A percentile compares a stretch with the other conserved stretches of the same genome.
These are phyloP conservation scores for Ibidorhyncha struthersii DNA, from an alignment of 2,113 vertebrate species.

Conservation along the genomic window DNA sequence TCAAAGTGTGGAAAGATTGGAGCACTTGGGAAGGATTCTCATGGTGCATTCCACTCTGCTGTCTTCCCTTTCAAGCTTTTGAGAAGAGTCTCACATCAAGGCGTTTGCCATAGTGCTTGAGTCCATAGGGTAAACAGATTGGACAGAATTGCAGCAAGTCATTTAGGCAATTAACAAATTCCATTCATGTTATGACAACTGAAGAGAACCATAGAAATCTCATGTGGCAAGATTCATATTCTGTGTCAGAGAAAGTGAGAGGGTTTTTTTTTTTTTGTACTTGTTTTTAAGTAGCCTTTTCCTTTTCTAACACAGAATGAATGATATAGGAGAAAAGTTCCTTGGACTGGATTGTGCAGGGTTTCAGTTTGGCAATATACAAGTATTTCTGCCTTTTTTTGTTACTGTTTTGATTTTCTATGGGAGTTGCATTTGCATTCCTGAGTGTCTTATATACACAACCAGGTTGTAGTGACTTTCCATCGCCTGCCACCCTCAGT, in stretches of 20 bases:
- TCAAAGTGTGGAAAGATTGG: background rate
- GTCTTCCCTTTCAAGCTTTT: background rate
- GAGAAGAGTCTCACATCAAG: background rate
- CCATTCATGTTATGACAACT: background rate
- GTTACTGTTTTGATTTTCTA: background rate
- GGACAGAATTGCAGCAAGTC: background rate
- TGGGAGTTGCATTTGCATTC: background rate
- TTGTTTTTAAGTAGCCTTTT: background rate
- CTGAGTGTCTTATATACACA: background rate
- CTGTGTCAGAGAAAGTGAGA: background rate
- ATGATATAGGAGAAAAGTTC: background rate
- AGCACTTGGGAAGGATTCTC: background rate
- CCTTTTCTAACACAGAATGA: background rate
- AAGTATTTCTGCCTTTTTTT: background rate
- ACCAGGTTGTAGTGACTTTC: background rate
- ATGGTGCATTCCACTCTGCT: background rate
- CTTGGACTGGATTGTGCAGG: background rate
- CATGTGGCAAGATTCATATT: background rate
- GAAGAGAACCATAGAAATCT: background rate
- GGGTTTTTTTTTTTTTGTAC: accelerated
- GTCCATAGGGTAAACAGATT: background rate
- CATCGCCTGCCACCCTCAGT: background rate
- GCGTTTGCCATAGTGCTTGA: background rate
- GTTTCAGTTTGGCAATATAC: background rate
- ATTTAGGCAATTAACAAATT: background rate